A percentile compares a stretch with the other conserved stretches of the same genome.
Evolutionary conservation across 2,113 vertebrate species (phyloP).

Genomic region (Anolis carolinensis): DNA sequence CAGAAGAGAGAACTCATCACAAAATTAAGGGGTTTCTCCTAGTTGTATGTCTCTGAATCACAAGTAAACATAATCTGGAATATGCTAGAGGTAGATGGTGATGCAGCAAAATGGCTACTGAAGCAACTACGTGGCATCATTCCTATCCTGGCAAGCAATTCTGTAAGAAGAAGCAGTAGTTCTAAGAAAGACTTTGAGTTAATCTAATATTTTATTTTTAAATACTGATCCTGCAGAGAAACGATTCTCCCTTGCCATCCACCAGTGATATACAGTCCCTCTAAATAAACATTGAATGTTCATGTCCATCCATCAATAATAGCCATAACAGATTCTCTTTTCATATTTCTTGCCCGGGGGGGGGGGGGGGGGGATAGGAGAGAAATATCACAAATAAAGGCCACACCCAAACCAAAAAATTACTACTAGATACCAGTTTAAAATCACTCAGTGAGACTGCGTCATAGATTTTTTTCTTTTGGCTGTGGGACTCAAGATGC

Average conservation of each 20-base stretch:
- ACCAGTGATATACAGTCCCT: neutral
- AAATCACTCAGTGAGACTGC: neutral
- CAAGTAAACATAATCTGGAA: conserved; percentile 30
- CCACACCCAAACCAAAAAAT: conserved; percentile 41
- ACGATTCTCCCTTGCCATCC: neutral
- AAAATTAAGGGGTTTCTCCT: conserved; percentile 9
- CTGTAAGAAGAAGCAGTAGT: conserved; percentile 28
- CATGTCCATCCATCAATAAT: neutral
- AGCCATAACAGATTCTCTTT: neutral
- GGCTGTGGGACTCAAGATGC: neutral
- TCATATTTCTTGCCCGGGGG: neutral
- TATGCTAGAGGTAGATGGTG: conserved; percentile 40
- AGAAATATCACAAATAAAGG: neutral
- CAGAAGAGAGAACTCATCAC: conserved; percentile 8
- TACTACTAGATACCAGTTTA: neutral
- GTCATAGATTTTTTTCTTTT: neutral
- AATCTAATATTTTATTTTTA: conserved; percentile 4
- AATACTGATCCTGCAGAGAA: neutral
- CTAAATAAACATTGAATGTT: neutral
- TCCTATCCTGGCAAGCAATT: conserved; percentile 20
- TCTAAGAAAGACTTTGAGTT: conserved; percentile 23
- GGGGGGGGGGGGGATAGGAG: neutral
- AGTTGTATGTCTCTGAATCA: neutral
- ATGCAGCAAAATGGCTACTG: conserved; percentile 67
- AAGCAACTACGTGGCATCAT: conserved; percentile 29